A percentile compares a stretch with the other conserved stretches of the same genome.
Evolutionary conservation across 2,113 vertebrate species (phyloP).

Genomic region (Vulpes ferrilata): DNA sequence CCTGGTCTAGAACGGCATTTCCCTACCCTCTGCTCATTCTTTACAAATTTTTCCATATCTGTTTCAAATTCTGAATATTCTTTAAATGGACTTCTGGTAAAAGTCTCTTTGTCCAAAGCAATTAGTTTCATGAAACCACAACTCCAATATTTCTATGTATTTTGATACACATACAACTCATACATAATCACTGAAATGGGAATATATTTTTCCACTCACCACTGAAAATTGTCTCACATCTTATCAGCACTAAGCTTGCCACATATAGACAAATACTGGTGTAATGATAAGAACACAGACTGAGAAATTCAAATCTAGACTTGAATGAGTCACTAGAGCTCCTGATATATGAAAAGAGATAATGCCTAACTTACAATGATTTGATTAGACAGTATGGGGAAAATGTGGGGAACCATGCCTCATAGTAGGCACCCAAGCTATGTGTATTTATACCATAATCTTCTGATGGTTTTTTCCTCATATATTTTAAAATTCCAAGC

Average conservation of each 20-base stretch:
- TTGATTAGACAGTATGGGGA: neutral
- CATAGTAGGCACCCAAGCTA: neutral
- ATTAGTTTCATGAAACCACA: slow-evolving; percentile 27
- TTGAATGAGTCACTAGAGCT: neutral
- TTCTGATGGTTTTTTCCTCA: neutral
- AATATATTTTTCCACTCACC: neutral
- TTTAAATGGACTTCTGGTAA: neutral
- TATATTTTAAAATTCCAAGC: slow-evolving; percentile 16
- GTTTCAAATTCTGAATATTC: slow-evolving; percentile 25
- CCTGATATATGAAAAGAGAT: neutral
- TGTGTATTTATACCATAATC: neutral
- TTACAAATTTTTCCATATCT: neutral
- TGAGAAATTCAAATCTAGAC: neutral
- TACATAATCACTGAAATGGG: neutral
- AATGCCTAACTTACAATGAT: neutral
- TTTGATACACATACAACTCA: neutral
- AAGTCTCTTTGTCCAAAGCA: neutral
- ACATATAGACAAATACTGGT: neutral
- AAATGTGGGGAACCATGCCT: neutral
- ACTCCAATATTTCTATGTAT: neutral
- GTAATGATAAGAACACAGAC: neutral
- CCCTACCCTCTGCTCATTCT: neutral
- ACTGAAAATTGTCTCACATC: neutral
- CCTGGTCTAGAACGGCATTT: neutral
- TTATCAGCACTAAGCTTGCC: neutral